A percentile compares a stretch with the other conserved stretches of the same genome.
Conservation (phyloP, 2,888 invertebrate genomes). For the Prosapia bicincta region DNA sequence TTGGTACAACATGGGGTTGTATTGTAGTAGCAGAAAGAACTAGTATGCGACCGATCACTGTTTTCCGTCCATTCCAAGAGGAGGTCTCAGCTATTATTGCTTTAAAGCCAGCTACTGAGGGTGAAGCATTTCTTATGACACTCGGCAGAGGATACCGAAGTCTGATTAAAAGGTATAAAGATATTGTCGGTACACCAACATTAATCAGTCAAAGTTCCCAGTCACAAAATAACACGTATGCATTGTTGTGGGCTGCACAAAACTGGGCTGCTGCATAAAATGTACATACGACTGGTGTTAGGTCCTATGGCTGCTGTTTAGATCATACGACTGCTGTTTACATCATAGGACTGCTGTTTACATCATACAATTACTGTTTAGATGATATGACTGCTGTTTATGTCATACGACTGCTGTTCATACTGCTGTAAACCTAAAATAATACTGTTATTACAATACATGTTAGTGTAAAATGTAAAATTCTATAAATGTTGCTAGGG, state of each 20-base stretch:
- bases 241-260: conserved; percentile 37
- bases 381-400: no score
- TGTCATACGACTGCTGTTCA: no score
- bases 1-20: conserved; percentile 95
- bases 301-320: no score
- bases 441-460: no score
- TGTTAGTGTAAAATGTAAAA: no score
- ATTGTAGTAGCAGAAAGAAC: conserved; percentile 82
- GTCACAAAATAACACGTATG: conserved; percentile 23
- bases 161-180: conserved; percentile 47
- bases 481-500: no score
- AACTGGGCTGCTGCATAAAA: conserved; percentile 38
- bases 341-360: no score
- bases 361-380: no score
- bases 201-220: conserved; percentile 12
- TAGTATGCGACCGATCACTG: conserved; percentile 79
- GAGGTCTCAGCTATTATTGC: conserved; percentile 66
- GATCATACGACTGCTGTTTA: no score
- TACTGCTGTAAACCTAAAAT: no score
- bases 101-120: conserved; percentile 47
- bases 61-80: conserved; percentile 88
- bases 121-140: conserved; percentile 58
- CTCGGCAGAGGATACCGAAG: conserved; percentile 84
- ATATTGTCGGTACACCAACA: conserved; percentile 19
- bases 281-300: no score